A percentile compares a stretch with the other conserved stretches of the same genome.
Conservation (phyloP, 1,140 invertebrate species). For the Archegozetes longisetosus region DNA sequence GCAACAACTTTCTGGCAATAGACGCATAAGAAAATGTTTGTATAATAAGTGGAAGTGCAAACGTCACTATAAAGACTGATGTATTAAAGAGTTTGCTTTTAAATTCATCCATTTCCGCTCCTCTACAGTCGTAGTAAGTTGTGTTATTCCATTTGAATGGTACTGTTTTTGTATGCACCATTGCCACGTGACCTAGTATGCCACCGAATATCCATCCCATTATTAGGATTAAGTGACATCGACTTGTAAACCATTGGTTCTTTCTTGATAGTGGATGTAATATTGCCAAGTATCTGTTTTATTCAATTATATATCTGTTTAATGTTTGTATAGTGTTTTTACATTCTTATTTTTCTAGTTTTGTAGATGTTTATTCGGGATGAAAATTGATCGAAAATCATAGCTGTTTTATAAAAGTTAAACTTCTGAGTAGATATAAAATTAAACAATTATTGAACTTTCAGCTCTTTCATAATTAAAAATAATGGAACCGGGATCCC, state of each 20-base stretch:
- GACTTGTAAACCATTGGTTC: slow-evolving; percentile 4
- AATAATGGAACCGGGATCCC: too few relatives aligned
- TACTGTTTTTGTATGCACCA: background rate
- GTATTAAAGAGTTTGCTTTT: background rate
- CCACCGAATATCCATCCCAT: slow-evolving; percentile 30
- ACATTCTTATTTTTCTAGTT: too few relatives aligned
- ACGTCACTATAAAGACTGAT: background rate
- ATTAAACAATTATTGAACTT: too few relatives aligned
- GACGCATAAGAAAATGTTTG: background rate
- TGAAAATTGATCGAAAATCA: too few relatives aligned
- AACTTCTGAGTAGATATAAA: too few relatives aligned
- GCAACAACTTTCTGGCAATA: background rate
- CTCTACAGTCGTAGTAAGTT: background rate
- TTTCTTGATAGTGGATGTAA: slow-evolving; percentile 26
- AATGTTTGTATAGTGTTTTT: too few relatives aligned
- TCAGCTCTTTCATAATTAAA: too few relatives aligned
- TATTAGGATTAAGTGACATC: slow-evolving; percentile 2
- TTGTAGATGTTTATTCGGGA: too few relatives aligned
- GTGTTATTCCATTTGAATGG: background rate
- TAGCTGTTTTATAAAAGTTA: too few relatives aligned
- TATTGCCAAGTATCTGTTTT: slow-evolving; percentile 30
- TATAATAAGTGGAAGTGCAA: background rate
- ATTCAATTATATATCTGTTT: background rate
- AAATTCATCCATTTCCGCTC: background rate
- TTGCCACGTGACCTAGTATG: slow-evolving; percentile 19